Conservation (phyloP, 2,113 vertebrate genomes). For the Psilopogon haemacephalus region DNA sequence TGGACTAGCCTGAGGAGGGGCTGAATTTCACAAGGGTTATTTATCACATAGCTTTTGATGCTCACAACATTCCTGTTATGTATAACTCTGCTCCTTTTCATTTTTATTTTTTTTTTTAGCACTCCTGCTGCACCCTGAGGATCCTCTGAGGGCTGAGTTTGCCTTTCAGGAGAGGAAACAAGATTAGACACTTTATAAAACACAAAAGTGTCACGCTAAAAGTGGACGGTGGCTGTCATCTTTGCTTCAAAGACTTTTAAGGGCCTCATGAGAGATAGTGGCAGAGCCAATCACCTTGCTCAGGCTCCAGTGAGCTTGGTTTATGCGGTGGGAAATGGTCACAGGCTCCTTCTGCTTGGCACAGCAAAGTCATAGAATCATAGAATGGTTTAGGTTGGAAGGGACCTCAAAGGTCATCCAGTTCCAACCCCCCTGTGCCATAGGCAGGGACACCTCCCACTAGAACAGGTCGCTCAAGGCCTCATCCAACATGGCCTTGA, state of each 20-base stretch:
- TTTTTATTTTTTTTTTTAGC: neutral
- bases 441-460: no score
- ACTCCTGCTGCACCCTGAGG: neutral
- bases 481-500: no score
- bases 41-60: neutral
- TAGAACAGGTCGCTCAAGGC: no score
- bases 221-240: fast-evolving
- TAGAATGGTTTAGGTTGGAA: no score
- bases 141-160: neutral
- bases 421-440: no score
- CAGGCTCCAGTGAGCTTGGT: neutral
- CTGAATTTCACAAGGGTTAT: neutral
- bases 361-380: neutral
- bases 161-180: slow-evolving; percentile 23
- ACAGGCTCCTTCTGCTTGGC: neutral
- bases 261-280: neutral
- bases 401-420: no score
- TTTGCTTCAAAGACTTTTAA: neutral
- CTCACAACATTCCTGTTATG: neutral
- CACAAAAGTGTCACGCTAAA: neutral
- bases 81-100: neutral
- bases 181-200: slow-evolving; percentile 17
- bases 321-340: neutral
- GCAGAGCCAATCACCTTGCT: fast-evolving
- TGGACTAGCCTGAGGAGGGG: neutral